Percentiles rank a stretch among this genome's conserved stretches.
These are phyloP conservation scores for Myotis pilosus DNA, from an alignment of 2,797 vertebrate genomes.

Conservation along the genomic window DNA sequence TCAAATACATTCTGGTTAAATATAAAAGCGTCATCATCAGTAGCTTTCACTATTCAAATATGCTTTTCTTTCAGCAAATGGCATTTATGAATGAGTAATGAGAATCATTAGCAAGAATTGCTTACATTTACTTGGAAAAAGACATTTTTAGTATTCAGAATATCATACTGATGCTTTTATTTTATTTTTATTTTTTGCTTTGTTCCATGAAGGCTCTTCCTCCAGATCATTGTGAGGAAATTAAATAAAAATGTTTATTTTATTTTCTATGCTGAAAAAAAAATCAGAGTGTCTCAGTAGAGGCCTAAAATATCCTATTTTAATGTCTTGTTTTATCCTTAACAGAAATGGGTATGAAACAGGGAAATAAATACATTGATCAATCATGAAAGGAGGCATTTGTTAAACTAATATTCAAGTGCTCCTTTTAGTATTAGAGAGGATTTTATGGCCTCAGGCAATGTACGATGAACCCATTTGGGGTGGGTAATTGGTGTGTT, in stretches of 20 bases:
- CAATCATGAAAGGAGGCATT: not conserved
- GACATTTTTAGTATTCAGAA: not conserved
- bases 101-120: not conserved
- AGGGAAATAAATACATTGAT: not conserved
- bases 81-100: not conserved
- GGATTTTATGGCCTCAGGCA: not conserved
- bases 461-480: not conserved
- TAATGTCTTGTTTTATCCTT: not conserved
- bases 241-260: not conserved
- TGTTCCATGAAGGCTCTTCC: not conserved
- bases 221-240: not conserved
- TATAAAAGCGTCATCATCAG: not conserved
- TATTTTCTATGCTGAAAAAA: not conserved
- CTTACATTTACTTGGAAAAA: not conserved
- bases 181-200: not conserved
- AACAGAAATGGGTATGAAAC: not conserved
- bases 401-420: not conserved
- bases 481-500: not conserved
- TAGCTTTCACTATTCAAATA: not conserved
- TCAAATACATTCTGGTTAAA: not conserved
- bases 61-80: constrained; percentile 3
- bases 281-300: not conserved
- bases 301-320: not conserved
- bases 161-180: not conserved
- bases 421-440: not conserved